Base-by-base conservation (phyloP, 2,113 vertebrate species). In the Sitta europaea region DNA sequence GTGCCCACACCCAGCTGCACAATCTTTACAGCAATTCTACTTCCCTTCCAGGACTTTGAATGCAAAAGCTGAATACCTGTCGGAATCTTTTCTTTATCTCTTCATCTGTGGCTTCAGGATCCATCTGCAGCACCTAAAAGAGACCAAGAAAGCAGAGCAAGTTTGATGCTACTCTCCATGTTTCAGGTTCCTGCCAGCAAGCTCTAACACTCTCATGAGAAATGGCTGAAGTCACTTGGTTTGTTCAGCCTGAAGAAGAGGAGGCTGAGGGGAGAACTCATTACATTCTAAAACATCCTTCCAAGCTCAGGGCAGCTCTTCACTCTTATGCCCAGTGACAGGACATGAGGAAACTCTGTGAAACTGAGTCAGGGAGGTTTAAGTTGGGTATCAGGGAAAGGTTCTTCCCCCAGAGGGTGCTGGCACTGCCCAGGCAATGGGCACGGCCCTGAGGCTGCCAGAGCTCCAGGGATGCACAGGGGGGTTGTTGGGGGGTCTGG, bases 31-130 rank as follows among this genome's bases (percentile, higher is more conserved):
- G 57, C 77, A 77, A 23, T 89, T 81, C 53, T 55, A 10, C 3
- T 47, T 65, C 77, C 55, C 48, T 65, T 71, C 57, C 61, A 75
- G 7, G 10, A 50, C 22, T 68, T 27, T 19, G 48, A 77, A 20
- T 15, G 33, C 53, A 68, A 73, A 91, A 81, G 70, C 6, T 75
- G 90, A 65, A 74, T 98, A 99, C 99, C 97, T 99, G 99, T 27
- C 99, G 97, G 96, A 99, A 99, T 90, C 99, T 98, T 97, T 99
- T 99, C 97, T 99, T 99, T 96, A 99, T 97, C 95, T 99, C 99
- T 58, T 99, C 98, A 95, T 99, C 99, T 97, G 99, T 99, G 90
- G 98, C 99, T 68, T 99, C 99, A 59, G 99, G 99, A 97, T 99
- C 99, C 95, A 99, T 98, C 82, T 99, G 99, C 92, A 99, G 97